phyloP scores from a whole-genome alignment of 2,888 invertebrate species.

The Rhyacophila evoluta region DNA sequence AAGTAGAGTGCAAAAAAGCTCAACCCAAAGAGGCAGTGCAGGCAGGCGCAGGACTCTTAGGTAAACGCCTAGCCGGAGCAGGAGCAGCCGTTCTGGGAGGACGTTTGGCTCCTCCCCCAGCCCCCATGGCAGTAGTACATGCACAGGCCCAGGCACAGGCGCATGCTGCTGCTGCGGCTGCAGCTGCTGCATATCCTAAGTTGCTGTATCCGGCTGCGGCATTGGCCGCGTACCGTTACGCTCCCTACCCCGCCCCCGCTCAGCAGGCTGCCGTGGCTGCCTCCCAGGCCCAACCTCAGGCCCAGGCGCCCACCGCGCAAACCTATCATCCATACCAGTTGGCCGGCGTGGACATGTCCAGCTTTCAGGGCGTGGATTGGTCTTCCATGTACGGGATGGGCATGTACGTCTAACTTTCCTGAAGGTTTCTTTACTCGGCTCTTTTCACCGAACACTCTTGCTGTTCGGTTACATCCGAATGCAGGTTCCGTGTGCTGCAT shows the following conservation, averaged over 20 bases:
- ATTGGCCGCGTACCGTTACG: constrained; percentile 70
- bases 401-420: constrained; percentile 81
- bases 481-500: background rate
- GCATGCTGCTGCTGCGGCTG: constrained; percentile 66
- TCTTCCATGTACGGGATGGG: constrained; percentile 92
- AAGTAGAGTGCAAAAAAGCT: constrained; percentile 91
- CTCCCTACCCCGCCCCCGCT: constrained; percentile 59
- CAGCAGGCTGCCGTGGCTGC: constrained; percentile 62
- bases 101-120: constrained; percentile 67
- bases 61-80: constrained; percentile 72
- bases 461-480: background rate
- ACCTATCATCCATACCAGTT: constrained; percentile 84
- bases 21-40: constrained; percentile 92
- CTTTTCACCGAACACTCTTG: background rate
- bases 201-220: constrained; percentile 59
- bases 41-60: constrained; percentile 78
- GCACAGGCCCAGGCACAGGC: constrained; percentile 64
- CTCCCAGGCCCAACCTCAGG: constrained; percentile 71
- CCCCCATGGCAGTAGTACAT: constrained; percentile 69
- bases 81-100: constrained; percentile 71
- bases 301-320: constrained; percentile 77
- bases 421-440: background rate
- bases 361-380: constrained; percentile 94
- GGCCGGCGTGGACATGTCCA: constrained; percentile 91
- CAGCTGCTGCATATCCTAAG: constrained; percentile 62